Evolutionary conservation across 2,888 invertebrate genomes (phyloP).

Genomic region (Dysmachus trigonus): DNA sequence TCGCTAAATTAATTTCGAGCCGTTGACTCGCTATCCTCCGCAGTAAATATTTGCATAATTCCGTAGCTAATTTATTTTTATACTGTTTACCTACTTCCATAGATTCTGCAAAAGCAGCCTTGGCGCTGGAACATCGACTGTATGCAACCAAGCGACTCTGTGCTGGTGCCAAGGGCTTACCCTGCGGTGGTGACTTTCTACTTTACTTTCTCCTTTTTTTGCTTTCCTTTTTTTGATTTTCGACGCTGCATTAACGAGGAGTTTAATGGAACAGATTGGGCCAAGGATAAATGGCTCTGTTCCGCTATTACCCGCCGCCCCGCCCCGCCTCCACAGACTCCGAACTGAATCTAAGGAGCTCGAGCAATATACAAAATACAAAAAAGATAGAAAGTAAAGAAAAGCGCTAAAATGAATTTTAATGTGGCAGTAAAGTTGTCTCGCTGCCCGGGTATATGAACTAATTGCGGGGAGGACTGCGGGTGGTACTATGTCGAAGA

Average conservation of each 20-base stretch:
- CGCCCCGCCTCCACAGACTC: not conserved
- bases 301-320: constrained; percentile 5
- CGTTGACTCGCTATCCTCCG: constrained; percentile 16
- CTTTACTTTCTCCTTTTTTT: not conserved
- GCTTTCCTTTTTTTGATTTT: constrained; percentile 40
- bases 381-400: not conserved
- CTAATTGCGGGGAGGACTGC: constrained; percentile 7
- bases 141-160: not conserved
- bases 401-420: constrained; percentile 42
- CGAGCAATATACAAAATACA: not conserved
- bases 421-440: constrained; percentile 42
- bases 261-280: constrained; percentile 42
- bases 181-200: not conserved
- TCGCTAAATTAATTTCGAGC: constrained; percentile 40
- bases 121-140: not conserved
- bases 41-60: constrained; percentile 44
- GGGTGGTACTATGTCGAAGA: not conserved
- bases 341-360: not conserved
- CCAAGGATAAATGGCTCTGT: constrained; percentile 39
- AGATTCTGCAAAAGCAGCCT: not conserved
- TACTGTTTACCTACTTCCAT: constrained; percentile 39
- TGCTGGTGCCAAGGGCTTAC: not conserved
- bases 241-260: constrained; percentile 36
- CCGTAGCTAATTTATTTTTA: constrained; percentile 42
- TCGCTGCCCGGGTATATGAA: constrained; percentile 22